Evolutionary conservation across 2,113 vertebrate species (phyloP).

Genomic region (Oophaga pumilio): DNA sequence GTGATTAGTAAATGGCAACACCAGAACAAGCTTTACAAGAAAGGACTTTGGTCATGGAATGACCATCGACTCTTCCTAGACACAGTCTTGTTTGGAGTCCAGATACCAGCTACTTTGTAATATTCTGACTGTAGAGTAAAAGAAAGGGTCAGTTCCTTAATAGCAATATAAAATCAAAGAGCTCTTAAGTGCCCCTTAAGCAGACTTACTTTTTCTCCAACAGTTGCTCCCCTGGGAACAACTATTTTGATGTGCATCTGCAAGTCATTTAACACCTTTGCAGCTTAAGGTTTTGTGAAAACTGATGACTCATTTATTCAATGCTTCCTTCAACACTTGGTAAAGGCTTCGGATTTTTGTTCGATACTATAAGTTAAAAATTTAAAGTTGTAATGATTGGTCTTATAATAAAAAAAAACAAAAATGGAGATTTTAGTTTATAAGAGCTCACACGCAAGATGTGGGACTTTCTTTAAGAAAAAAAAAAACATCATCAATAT

Average conservation of each 20-base stretch:
- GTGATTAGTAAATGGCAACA: neutral
- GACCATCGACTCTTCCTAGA: neutral
- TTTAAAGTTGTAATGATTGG: neutral
- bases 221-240: neutral
- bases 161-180: neutral
- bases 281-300: slow-evolving; percentile 14
- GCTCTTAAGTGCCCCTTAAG: slow-evolving; percentile 28
- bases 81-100: neutral
- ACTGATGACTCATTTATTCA: neutral
- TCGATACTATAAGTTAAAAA: neutral
- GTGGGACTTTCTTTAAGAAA: too few species aligned
- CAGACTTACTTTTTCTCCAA: slow-evolving; percentile 14
- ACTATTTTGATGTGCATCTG: slow-evolving; percentile 33
- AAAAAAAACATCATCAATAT: too few species aligned
- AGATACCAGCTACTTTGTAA: too few species aligned
- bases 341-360: neutral
- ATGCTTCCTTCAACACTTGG: neutral
- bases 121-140: neutral
- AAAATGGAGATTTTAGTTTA: neutral
- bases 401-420: neutral
- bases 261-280: slow-evolving; percentile 35
- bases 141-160: neutral
- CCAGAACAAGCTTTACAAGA: neutral
- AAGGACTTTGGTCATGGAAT: neutral
- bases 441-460: neutral